A percentile compares a stretch with the other conserved stretches of the same genome.
Evolutionary conservation across 2,888 invertebrate species (phyloP).

Genomic region (Ectemnius cavifrons): DNA sequence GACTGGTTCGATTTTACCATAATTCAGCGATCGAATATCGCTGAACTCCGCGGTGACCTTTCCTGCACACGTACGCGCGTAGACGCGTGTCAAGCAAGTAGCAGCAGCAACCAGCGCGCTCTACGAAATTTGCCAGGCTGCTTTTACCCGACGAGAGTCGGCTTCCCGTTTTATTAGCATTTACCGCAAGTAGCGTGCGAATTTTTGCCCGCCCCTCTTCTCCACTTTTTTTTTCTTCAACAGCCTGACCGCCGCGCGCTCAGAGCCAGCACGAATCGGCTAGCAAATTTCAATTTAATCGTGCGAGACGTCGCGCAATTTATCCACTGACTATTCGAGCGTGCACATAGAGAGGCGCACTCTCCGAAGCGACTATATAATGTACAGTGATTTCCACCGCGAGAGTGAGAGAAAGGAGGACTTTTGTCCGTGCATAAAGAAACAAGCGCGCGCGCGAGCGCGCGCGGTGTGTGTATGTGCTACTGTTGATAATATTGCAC

Average conservation of each 20-base stretch:
- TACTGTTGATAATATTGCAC: slow-evolving; percentile 49
- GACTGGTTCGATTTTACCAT: slow-evolving; percentile 60
- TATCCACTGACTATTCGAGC: too few species aligned
- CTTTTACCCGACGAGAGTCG: slow-evolving; percentile 27
- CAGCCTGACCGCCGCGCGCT: too few species aligned
- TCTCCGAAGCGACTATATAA: too few species aligned
- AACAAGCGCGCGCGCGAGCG: slow-evolving; percentile 45
- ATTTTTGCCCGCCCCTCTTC: slow-evolving; percentile 8
- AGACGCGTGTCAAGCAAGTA: slow-evolving; percentile 21
- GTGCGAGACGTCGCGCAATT: too few species aligned
- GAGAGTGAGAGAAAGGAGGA: too few species aligned
- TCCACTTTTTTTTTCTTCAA: too few species aligned
- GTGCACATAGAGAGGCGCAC: too few species aligned
- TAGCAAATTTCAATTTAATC: slow-evolving; percentile 1
- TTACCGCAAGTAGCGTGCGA: not conserved
- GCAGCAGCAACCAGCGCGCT: not conserved
- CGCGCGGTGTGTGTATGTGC: slow-evolving; percentile 1
- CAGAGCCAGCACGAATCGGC: slow-evolving; percentile 11
- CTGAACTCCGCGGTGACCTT: slow-evolving; percentile 42
- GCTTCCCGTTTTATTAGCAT: slow-evolving; percentile 24
- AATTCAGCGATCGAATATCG: slow-evolving; percentile 56
- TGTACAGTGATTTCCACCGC: too few species aligned
- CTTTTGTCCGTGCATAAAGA: slow-evolving; percentile 25
- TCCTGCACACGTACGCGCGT: slow-evolving; percentile 40
- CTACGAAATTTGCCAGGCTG: slow-evolving; percentile 39